Evolutionary conservation across 1,140 invertebrate genomes (phyloP), one percentile per base, ranked within the genome.

Genomic region (Galendromus occidentalis): DNA sequence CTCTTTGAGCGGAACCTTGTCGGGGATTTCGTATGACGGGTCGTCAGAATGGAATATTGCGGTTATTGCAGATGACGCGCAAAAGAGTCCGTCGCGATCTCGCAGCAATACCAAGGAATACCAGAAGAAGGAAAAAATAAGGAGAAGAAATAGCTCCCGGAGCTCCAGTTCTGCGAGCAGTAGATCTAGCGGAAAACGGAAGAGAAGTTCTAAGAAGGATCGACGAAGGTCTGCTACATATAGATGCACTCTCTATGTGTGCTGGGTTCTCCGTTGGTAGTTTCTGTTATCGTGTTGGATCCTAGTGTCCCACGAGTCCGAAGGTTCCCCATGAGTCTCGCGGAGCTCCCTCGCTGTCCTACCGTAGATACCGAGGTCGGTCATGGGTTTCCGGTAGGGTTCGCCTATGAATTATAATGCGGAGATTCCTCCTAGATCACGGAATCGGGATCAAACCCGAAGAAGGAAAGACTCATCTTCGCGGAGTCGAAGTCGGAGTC

Each of bases 151-250:
- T 25, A 29, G 25, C 25, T 59, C 51, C 14, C 25, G 33, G 6
- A 33, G 33, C 51, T 59, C 51, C 20, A 33, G 25, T 59, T 59
- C 51, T 14, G 51, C n/a, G 25, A 59, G 17, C 14, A 59, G 51
- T 22, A 59, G 22, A 17, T 33, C 25, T 14, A 59, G 14, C 51
- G 20, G 33, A 17, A 59, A 59, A 33, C 14, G 51, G 33, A 59
- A 59, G 51, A 59, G 33, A 33, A 59, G 51, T 59, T 59, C 51
- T 22, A 59, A 59, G 20, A 59, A 59, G 33, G 51, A 59, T 59
- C 25, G 33, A 12, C 14, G 51, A 59, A 59, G 51, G 51, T 59
- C 51, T 33, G 51, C 25, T 59, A 59, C 14, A 59, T 59, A 59
- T 29, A 22, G 20, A 39, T 6, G 33, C 33, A 6, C n/a, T n/a